Evolutionary conservation across 2,113 vertebrate species (phyloP).

Genomic region (Sterrhoptilus dennistouni): DNA sequence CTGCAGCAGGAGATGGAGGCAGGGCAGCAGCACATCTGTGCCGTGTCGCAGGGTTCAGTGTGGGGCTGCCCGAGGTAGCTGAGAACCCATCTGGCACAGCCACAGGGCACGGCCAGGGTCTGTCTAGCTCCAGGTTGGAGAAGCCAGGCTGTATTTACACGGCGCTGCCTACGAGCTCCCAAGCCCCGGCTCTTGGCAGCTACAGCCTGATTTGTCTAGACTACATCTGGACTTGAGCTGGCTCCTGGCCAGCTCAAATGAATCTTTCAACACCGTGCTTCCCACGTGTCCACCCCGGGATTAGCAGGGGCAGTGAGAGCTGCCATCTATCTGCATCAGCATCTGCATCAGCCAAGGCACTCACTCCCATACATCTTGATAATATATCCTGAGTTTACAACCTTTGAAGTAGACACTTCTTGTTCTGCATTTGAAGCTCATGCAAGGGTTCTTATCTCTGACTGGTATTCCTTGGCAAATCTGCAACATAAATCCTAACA

Average conservation of each 20-base stretch:
- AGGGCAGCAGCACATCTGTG: neutral
- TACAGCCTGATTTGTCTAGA: slow-evolving; percentile 38
- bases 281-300: neutral
- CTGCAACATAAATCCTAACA: neutral
- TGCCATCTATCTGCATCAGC: neutral
- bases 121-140: neutral
- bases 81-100: neutral
- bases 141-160: neutral
- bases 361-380: neutral
- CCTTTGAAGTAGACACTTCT: neutral
- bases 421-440: neutral
- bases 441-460: neutral
- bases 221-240: slow-evolving; percentile 38
- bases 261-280: slow-evolving; percentile 27
- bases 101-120: neutral
- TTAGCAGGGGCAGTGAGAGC: slow-evolving; percentile 8
- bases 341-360: neutral
- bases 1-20: neutral
- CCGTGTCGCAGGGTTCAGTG: rapidly evolving
- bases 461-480: neutral
- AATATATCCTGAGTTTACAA: neutral
- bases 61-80: neutral
- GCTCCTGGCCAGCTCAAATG: slow-evolving; percentile 10
- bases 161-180: neutral
- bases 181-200: neutral